Percentiles rank a stretch among this genome's conserved stretches.
Evolutionary conservation across 2,888 invertebrate species (phyloP).

Genomic region (Archips crataeganus): DNA sequence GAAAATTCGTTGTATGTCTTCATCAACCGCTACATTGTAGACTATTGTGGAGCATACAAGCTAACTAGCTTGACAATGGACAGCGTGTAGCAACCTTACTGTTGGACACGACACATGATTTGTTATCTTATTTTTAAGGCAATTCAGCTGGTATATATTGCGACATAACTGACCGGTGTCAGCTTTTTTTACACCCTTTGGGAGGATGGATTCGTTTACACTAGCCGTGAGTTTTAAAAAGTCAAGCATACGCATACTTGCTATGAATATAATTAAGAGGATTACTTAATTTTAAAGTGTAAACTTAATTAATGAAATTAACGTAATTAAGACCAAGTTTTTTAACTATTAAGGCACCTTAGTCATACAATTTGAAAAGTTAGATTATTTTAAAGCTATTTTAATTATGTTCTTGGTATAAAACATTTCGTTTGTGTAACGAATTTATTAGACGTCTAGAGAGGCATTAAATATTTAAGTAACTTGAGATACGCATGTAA

Average conservation of each 20-base stretch:
- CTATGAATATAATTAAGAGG: background rate
- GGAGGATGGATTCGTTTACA: background rate
- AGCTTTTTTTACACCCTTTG: slow-evolving; percentile 3
- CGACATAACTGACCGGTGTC: slow-evolving; percentile 4
- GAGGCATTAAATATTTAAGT: background rate
- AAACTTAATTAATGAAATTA: background rate
- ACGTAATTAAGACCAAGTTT: background rate
- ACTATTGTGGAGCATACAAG: slow-evolving; percentile 22
- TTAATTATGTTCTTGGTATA: background rate
- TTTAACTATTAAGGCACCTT: background rate
- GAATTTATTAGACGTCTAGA: background rate
- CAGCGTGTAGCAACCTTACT: slow-evolving; percentile 33
- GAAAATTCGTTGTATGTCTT: slow-evolving; percentile 33
- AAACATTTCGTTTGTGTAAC: background rate
- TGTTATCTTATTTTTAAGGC: slow-evolving; percentile 38
- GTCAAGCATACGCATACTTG: background rate
- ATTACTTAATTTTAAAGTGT: background rate
- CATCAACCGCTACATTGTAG: slow-evolving; percentile 17
- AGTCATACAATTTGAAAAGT: background rate
- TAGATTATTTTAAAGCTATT: background rate
- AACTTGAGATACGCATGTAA: slow-evolving; percentile 19
- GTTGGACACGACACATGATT: slow-evolving; percentile 37
- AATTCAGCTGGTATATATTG: slow-evolving; percentile 15
- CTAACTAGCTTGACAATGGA: slow-evolving; percentile 34
- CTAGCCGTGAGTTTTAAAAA: background rate